phyloP scores from a whole-genome alignment of 2,113 vertebrate genomes.

The Bagarius yarrelli region DNA sequence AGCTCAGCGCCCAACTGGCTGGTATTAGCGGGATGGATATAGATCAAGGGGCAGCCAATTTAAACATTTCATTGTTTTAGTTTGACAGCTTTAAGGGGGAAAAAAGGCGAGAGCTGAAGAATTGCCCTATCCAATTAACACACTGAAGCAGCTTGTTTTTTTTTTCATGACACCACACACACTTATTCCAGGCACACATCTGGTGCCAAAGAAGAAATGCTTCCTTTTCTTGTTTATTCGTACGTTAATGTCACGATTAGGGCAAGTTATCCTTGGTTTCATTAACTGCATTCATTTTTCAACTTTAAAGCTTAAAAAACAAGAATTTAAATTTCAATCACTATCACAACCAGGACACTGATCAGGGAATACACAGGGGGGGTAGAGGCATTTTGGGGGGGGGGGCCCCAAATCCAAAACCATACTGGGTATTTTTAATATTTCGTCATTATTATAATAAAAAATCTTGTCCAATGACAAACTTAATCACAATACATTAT shows the following conservation, averaged over 20 bases:
- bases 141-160: conserved; percentile 52
- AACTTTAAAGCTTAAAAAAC: not conserved
- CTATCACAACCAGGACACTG: not conserved
- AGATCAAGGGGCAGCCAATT: conserved; percentile 55
- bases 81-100: conserved; percentile 62
- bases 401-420: too few species aligned
- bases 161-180: conserved; percentile 58
- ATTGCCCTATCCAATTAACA: conserved; percentile 74
- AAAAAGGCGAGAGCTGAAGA: conserved; percentile 65
- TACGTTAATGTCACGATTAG: conserved; percentile 7
- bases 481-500: not conserved
- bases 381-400: too few species aligned
- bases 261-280: not conserved
- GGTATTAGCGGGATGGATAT: conserved; percentile 26
- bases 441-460: too few species aligned
- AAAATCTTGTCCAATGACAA: not conserved
- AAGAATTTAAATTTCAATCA: too few species aligned
- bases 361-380: too few species aligned
- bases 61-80: conserved; percentile 62
- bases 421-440: too few species aligned
- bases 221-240: not conserved
- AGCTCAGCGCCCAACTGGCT: conserved; percentile 12
- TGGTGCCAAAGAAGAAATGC: conserved; percentile 31
- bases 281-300: conserved; percentile 1
- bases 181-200: conserved; percentile 48